These are phyloP conservation scores for Cisticola juncidis DNA, from an alignment of 2,113 vertebrate species.

Conservation along the genomic window DNA sequence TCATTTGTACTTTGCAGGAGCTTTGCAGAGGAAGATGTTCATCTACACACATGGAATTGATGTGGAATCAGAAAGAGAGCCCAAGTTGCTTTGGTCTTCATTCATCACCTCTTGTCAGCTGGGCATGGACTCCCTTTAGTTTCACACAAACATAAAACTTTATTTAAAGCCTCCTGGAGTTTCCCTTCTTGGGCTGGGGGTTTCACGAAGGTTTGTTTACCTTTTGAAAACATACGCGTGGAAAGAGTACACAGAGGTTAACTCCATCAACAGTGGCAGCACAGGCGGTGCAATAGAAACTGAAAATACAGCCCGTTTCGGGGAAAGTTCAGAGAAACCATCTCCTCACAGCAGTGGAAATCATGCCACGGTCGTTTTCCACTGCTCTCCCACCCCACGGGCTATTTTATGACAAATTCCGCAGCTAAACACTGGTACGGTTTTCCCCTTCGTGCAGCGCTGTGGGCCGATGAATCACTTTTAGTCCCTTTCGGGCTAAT, in stretches of 20 bases:
- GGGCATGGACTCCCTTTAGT: neutral
- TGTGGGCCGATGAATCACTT: neutral
- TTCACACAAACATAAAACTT: neutral
- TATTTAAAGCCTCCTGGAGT: neutral
- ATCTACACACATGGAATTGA: fast-evolving
- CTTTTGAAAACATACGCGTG: neutral
- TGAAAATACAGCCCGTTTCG: neutral
- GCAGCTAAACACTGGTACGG: neutral
- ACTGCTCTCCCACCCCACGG: neutral
- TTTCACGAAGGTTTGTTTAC: neutral
- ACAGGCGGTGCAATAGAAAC: neutral
- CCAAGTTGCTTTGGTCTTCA: fast-evolving
- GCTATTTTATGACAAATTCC: neutral
- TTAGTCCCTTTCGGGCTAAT: neutral
- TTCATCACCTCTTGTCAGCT: neutral
- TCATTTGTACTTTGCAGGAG: neutral
- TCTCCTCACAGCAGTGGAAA: neutral
- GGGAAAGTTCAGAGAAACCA: neutral
- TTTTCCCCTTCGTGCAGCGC: neutral
- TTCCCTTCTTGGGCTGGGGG: neutral
- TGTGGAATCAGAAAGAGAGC: neutral
- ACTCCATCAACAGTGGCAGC: fast-evolving
- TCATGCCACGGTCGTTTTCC: neutral
- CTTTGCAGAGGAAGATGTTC: neutral
- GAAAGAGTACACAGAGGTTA: neutral